These are phyloP conservation scores for Stenopsyche tienmushanensis DNA, from an alignment of 1,140 invertebrate genomes.

Conservation along the genomic window DNA sequence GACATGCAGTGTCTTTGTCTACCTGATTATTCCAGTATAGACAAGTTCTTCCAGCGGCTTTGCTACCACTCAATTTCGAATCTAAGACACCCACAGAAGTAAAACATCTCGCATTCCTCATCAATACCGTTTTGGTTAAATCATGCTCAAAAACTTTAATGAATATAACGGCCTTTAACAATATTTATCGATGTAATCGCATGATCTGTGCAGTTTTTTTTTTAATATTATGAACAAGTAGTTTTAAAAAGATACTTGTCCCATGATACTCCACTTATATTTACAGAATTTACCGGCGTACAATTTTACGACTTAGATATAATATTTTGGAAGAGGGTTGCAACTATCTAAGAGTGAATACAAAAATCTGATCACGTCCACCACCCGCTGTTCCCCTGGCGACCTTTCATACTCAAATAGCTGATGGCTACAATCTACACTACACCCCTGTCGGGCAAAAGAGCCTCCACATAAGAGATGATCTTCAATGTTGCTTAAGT, in stretches of 20 bases:
- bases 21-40: too few relatives aligned
- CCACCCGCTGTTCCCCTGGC: constrained; percentile 18
- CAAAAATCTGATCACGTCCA: constrained; percentile 33
- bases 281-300: not conserved
- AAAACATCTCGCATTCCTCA: too few relatives aligned
- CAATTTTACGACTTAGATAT: constrained; percentile 1
- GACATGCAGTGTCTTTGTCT: too few relatives aligned
- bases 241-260: not conserved
- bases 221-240: not conserved
- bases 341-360: constrained; percentile 1
- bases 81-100: too few relatives aligned
- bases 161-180: not conserved
- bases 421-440: constrained; percentile 12
- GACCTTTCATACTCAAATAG: constrained; percentile 36
- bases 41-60: too few relatives aligned
- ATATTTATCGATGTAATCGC: not conserved
- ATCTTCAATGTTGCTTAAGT: too few relatives aligned
- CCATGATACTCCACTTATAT: not conserved
- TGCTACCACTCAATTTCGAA: too few relatives aligned
- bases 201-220: not conserved
- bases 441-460: too few relatives aligned
- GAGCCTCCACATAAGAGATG: too few relatives aligned
- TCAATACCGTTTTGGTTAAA: too few relatives aligned
- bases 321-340: constrained; percentile 7
- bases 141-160: too few relatives aligned